Base-by-base conservation (phyloP, 2,113 vertebrate genomes). In the Reinhardtius hippoglossoides region DNA sequence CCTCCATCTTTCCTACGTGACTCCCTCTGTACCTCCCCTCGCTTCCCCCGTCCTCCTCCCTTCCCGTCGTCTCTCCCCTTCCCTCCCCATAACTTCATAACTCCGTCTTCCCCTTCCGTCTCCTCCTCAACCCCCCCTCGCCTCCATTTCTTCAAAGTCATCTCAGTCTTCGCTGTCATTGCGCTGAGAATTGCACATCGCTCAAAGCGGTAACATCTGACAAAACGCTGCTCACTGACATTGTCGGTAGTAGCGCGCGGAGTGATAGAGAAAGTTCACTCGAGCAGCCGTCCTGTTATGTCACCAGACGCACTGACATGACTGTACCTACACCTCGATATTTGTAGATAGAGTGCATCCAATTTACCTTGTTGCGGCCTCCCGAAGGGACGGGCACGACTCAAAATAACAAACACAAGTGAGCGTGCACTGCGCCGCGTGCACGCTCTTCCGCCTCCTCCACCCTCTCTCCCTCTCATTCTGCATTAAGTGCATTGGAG, bases 121-220 rank as follows among this genome's bases (percentile, higher is more conserved):
- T 75, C 50, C 65, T 48, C 79, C 67, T 54, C 54, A 0, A 1
- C 52, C 61, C 56, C 54, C 5, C 55, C 66, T 81, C 67, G 73
- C 68, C 71, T 73, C 82, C 83, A 26, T 71, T 78, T 81, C 81
- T 86, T 89, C 85, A 88, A 88, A 89, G 84, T 84, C 84, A 72
- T 87, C 71, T 78, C 77, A 69, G 71, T 85, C 74, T 82, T 74
- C 46, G 72, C 85, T 85, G 84, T 84, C 84, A 81, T 20, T 59
- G 71, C 68, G 24, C 68, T 55, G 83, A 88, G 85, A 87, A 81
- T 85, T 83, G 78, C 78, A 86, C 75, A 89, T 91, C 68, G 70
- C 83, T 91, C 89, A 86, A 71, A 88, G 83, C 81, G 9, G 56
- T 67, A 87, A 86, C 88, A 87, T 88, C 88, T 90, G 90, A 92